These are phyloP conservation scores for Mastigias papua DNA, from an alignment of 30 jellyfish, hydroid and myxozoan species.

Conservation along the genomic window DNA sequence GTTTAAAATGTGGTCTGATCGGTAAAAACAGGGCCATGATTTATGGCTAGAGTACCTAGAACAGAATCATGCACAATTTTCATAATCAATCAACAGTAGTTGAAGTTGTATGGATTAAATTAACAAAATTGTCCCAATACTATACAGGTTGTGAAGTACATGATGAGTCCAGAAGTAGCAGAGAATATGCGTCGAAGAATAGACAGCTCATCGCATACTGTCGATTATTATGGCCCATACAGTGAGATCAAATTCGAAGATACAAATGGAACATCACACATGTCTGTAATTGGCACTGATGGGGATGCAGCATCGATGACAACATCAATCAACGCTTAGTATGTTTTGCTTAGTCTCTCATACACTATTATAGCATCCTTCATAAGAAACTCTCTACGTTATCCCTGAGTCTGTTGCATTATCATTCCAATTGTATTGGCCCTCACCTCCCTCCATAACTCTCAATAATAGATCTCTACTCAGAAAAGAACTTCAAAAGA, in stretches of 20 bases:
- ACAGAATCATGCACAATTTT: too few species aligned
- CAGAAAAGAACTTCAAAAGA: too few species aligned
- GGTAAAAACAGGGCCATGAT: too few species aligned
- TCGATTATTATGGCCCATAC: slow-evolving; percentile 96
- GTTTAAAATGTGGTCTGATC: too few species aligned
- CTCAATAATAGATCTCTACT: too few species aligned
- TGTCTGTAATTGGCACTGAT: slow-evolving; percentile 93
- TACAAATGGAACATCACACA: slow-evolving; percentile 97
- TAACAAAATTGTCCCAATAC: not conserved
- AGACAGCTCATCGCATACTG: slow-evolving; percentile 89
- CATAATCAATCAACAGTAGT: too few species aligned
- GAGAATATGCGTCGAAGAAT: slow-evolving; percentile 79
- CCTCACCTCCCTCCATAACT: too few species aligned
- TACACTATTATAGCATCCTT: too few species aligned
- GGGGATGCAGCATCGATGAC: slow-evolving; percentile 99
- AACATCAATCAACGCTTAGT: slow-evolving; percentile 99
- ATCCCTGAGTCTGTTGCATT: too few species aligned
- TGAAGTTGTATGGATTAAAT: too few species aligned
- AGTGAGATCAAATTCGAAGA: slow-evolving; percentile 82
- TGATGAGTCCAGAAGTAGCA: slow-evolving; percentile 90
- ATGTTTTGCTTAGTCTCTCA: slow-evolving; percentile 27
- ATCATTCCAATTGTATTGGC: too few species aligned
- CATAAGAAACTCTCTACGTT: not conserved
- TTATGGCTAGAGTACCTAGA: too few species aligned
- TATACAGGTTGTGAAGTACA: slow-evolving; percentile 91